Percentiles rank a stretch among this genome's conserved stretches.
phyloP scores from a whole-genome alignment of 2,797 vertebrate genomes.

The Lerista edwardsae region DNA sequence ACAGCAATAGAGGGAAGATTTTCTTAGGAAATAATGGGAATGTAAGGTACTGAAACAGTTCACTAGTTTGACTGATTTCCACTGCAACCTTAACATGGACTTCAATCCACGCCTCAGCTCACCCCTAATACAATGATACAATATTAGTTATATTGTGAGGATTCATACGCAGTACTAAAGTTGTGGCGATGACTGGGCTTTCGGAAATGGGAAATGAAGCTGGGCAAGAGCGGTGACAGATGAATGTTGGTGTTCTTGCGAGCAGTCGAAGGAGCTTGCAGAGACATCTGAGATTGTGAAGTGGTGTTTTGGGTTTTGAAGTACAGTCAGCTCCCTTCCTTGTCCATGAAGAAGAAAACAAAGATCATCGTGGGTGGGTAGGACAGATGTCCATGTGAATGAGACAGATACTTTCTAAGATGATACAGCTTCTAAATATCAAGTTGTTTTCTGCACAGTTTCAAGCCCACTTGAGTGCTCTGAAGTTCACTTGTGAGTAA shows the following conservation, averaged over 20 bases:
- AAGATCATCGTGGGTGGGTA: conserved; percentile 47
- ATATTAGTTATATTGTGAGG: not conserved
- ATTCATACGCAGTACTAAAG: not conserved
- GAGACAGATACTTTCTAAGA: conserved; percentile 47
- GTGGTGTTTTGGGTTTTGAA: conserved; percentile 37
- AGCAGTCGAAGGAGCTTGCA: conserved; percentile 35
- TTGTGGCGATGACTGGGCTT: conserved; percentile 8
- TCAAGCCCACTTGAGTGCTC: conserved; percentile 39
- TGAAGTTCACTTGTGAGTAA: conserved; percentile 43
- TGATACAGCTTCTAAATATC: conserved; percentile 56
- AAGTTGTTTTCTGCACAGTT: conserved; percentile 48
- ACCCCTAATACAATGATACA: conserved; percentile 10
- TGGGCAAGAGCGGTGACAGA: not conserved
- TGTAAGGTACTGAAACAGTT: conserved; percentile 26
- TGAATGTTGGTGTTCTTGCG: conserved; percentile 21
- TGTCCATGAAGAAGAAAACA: conserved; percentile 44
- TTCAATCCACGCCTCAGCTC: conserved; percentile 27
- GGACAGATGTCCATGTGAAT: conserved; percentile 49
- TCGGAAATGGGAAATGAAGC: not conserved
- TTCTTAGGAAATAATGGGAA: not conserved
- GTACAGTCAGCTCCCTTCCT: conserved; percentile 35
- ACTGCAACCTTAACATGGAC: not conserved
- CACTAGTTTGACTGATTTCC: not conserved
- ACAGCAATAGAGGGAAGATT: accelerated
- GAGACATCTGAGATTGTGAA: conserved; percentile 43